Percentiles rank a stretch among this genome's conserved stretches.
Evolutionary conservation across 2,797 vertebrate genomes (phyloP).

Genomic region (Pangasius sanitwongsei): DNA sequence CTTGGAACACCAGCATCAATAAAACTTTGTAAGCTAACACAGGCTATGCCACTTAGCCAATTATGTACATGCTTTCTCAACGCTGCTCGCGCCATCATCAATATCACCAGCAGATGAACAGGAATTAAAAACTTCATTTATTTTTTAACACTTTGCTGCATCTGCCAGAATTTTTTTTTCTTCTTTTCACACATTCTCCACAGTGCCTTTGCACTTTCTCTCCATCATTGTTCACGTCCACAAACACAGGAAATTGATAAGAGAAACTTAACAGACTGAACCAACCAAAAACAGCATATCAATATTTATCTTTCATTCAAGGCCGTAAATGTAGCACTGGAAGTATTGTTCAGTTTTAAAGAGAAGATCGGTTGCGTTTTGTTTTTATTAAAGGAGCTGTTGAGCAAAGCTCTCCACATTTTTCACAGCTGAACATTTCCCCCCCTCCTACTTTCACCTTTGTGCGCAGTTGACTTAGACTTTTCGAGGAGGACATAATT

Average conservation of each 20-base stretch:
- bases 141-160: too few relatives aligned
- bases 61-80: background rate
- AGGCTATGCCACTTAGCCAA: background rate
- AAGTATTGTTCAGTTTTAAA: background rate
- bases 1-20: background rate
- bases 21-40: background rate
- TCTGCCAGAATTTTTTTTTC: background rate
- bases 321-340: background rate
- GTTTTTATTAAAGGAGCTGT: background rate
- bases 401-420: conserved; percentile 10
- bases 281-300: background rate
- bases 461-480: conserved; percentile 49
- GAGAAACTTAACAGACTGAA: background rate
- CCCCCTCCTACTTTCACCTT: conserved; percentile 30
- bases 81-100: background rate
- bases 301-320: background rate
- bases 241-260: background rate
- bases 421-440: background rate
- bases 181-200: background rate
- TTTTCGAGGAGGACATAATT: conserved; percentile 72
- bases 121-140: background rate
- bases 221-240: background rate
- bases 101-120: background rate
- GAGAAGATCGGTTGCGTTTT: background rate
- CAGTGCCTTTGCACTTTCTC: background rate